phyloP scores from a whole-genome alignment of 2,888 invertebrate genomes.

The Lasioglossum lativentre region DNA sequence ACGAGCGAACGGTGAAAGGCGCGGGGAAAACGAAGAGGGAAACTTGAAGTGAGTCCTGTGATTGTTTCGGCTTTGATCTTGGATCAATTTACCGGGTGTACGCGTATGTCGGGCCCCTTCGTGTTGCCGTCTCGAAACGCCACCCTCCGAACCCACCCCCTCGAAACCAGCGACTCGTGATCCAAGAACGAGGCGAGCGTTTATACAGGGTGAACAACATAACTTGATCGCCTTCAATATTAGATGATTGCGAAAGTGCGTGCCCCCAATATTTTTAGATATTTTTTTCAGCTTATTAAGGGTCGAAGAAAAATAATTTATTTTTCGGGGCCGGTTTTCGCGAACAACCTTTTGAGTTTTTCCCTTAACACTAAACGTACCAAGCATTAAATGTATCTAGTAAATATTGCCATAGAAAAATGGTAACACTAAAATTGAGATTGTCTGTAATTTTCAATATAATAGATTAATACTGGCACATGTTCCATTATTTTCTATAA shows the following conservation, averaged over 20 bases:
- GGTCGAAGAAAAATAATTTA: no score
- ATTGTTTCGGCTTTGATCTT: constrained; percentile 85
- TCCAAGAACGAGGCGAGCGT: constrained; percentile 10
- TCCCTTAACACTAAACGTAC: no score
- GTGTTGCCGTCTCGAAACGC: constrained; percentile 73
- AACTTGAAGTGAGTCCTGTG: constrained; percentile 81
- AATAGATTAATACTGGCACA: no score
- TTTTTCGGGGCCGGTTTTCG: no score
- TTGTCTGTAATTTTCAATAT: no score
- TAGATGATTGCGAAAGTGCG: not conserved
- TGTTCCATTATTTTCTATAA: no score
- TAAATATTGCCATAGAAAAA: no score
- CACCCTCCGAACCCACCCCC: constrained; percentile 28
- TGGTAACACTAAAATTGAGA: no score
- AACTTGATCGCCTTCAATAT: not conserved
- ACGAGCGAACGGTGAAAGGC: constrained; percentile 29
- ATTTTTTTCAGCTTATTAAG: no score
- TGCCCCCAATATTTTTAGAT: no score
- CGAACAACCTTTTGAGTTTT: no score
- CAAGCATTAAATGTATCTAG: no score
- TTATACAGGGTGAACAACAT: not conserved
- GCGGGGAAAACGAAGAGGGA: constrained; percentile 56
- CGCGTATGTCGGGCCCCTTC: constrained; percentile 77
- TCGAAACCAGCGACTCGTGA: constrained; percentile 26
- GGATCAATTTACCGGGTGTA: constrained; percentile 84